Conservation (phyloP, 2,797 vertebrate species). For the Vireo griseus region DNA sequence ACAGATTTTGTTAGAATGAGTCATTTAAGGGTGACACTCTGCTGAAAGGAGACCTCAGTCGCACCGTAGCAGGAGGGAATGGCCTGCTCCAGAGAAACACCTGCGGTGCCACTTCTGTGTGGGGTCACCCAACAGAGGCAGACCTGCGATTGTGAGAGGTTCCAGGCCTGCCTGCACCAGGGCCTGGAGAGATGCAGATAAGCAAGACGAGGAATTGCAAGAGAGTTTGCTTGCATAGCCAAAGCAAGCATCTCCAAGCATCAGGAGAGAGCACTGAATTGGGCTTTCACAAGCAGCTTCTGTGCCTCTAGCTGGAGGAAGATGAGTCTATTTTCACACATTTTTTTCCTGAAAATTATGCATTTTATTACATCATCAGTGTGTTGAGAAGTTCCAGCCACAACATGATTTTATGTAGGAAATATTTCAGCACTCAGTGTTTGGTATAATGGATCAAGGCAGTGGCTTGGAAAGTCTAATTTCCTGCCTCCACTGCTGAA, state of each 20-base stretch:
- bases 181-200: background rate
- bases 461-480: background rate
- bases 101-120: background rate
- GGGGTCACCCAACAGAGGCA: background rate
- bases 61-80: accelerated
- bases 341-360: background rate
- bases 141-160: accelerated
- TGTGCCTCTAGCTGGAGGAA: background rate
- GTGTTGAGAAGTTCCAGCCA: background rate
- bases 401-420: background rate
- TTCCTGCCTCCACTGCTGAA: background rate
- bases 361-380: background rate
- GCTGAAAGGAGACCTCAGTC: accelerated
- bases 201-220: background rate
- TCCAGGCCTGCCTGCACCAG: background rate
- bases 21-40: background rate
- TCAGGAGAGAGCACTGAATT: background rate
- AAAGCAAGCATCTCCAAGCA: too few species aligned
- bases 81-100: background rate
- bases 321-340: background rate
- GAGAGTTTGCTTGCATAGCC: background rate
- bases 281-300: background rate
- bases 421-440: background rate
- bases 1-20: background rate
- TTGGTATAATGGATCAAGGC: background rate